A percentile compares a stretch with the other conserved stretches of the same genome.
phyloP scores from a whole-genome alignment of 2,888 invertebrate species.

The Ganaspis brasiliensis region DNA sequence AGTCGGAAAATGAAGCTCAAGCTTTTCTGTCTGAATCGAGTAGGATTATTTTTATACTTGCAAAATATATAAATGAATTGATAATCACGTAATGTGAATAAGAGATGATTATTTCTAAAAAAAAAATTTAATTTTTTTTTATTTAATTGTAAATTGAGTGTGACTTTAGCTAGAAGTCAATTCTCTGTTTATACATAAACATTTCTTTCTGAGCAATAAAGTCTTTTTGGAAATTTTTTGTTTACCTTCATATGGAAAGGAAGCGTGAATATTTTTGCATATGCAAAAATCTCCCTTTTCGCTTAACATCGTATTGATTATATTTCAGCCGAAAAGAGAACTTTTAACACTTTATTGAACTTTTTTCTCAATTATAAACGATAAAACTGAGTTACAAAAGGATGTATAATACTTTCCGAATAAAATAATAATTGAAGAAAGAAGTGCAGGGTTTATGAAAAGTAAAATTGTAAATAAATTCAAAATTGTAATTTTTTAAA shows the following conservation, averaged over 20 bases:
- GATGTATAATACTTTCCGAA: too few species aligned
- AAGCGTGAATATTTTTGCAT: slow-evolving; percentile 9
- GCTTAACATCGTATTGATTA: slow-evolving; percentile 16
- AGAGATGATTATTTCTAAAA: too few species aligned
- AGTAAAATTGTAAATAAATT: too few species aligned
- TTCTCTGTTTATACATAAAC: neutral
- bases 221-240: neutral
- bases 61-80: too few species aligned
- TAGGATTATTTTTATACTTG: too few species aligned
- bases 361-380: neutral
- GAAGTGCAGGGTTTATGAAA: too few species aligned
- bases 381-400: too few species aligned
- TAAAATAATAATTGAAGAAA: neutral
- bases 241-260: slow-evolving; percentile 38
- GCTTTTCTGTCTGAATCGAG: neutral
- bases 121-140: neutral
- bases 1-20: neutral
- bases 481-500: too few species aligned
- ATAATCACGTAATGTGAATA: too few species aligned
- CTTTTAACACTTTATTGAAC: neutral
- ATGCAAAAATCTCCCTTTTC: slow-evolving; percentile 5
- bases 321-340: neutral
- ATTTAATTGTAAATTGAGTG: neutral
- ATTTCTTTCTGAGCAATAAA: neutral
- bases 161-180: neutral